Evolutionary conservation across 92 coral and sea anemone genomes (phyloP).

Genomic region (Parazoanthus darwini): DNA sequence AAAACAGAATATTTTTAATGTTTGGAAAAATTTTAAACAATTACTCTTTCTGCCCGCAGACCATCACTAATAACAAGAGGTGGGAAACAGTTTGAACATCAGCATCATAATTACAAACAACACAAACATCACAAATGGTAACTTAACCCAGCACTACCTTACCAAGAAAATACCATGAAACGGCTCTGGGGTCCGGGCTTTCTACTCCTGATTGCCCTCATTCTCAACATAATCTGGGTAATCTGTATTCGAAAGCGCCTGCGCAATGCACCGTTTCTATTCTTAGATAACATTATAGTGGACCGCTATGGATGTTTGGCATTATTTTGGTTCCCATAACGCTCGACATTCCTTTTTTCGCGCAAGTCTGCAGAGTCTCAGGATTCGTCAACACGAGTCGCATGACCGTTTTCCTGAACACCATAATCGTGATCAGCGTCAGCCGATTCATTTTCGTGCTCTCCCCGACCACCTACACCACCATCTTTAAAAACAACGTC

Average conservation of each 20-base stretch:
- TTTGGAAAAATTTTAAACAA: too few relatives aligned
- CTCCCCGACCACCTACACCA: conserved; percentile 9
- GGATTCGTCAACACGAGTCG: conserved; percentile 6
- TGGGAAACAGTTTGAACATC: neutral
- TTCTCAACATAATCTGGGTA: neutral
- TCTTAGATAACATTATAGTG: neutral
- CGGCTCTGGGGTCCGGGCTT: conserved; percentile 1
- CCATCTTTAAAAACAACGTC: conserved; percentile 7
- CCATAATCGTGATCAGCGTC: conserved; percentile 2
- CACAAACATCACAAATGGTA: neutral
- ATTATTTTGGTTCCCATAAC: neutral
- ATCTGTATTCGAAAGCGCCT: conserved; percentile 12
- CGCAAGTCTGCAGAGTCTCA: neutral
- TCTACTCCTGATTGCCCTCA: neutral
- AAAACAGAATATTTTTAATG: too few relatives aligned
- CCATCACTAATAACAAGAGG: neutral
- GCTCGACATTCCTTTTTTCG: neutral
- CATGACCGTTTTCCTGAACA: conserved; percentile 18
- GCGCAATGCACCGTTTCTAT: conserved; percentile 8
- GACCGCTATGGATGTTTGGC: conserved; percentile 20
- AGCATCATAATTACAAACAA: neutral
- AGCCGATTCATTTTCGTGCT: conserved; percentile 11
- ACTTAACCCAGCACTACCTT: neutral
- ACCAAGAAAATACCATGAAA: neutral
- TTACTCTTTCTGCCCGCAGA: neutral